Conservation (phyloP, 1,140 invertebrate genomes). For the Philotrypesis tridentata region DNA sequence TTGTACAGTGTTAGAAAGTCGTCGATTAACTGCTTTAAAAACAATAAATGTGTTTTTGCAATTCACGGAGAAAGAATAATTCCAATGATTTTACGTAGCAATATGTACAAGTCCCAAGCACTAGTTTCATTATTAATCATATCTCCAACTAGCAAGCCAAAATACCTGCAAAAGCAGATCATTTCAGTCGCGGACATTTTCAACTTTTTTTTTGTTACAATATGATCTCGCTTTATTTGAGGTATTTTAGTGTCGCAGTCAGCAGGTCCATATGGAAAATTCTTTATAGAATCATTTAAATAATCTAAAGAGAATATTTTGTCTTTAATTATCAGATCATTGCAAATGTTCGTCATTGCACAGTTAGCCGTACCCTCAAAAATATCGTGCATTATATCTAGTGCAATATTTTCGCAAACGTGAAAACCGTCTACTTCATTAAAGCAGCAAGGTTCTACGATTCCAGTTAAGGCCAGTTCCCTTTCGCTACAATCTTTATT, state of each 20-base stretch:
- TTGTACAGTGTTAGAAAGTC: background rate
- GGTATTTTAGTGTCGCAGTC: background rate
- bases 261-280: background rate
- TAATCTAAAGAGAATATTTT: conserved; percentile 1
- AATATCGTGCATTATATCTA: conserved; percentile 1
- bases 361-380: conserved; percentile 21
- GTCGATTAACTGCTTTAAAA: background rate
- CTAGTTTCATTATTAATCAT: background rate
- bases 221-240: background rate
- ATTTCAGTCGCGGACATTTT: background rate
- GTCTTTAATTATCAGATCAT: background rate
- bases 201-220: background rate
- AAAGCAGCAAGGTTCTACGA: background rate
- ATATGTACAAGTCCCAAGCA: background rate
- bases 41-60: background rate
- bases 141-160: background rate
- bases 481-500: conserved; percentile 28
- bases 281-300: conserved; percentile 4
- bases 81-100: background rate
- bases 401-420: background rate
- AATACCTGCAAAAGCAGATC: background rate
- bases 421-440: background rate
- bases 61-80: background rate
- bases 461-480: background rate
- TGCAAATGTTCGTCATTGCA: conserved; percentile 10